Base-by-base conservation (phyloP, 1,140 invertebrate genomes). In the Papilio helenus region DNA sequence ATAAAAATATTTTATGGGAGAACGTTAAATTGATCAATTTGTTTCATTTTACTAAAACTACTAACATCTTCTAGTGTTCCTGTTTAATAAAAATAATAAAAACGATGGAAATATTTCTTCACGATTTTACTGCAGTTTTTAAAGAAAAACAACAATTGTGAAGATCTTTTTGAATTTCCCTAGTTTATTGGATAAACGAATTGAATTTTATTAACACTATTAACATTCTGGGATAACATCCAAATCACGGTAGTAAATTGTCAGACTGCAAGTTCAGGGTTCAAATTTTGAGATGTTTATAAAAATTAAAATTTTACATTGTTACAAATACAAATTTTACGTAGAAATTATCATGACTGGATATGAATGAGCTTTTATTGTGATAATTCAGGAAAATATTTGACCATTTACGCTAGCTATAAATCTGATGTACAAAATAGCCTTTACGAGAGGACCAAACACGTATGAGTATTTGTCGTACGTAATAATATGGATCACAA, bases 331-430 rank as follows among this genome's bases (percentile, higher is more conserved):
- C 26, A 61, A 61, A 34, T 0, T 65, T 12, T 65, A 14, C 26
- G 12, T 49, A 44, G 51, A 20, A 73, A 49, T 73, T 73, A 44
- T 73, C 72, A 26, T 46, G 0, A 73, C 51, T 4, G 39, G 42
- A 73, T 73, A 46, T 73, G 44, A 73, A 73, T 49, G 20, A 23
- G 39, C 3, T 73, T 34, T 73, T 73, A 73, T 73, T 73, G 72
- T 26, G 72, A 73, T 73, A 8, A n/a, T 74, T 26, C 39, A 46
- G 72, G 42, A 26, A 29, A 44, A 74, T 74, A 74, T 74, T n/a
- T 74, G 44, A 74, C 72, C 72, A 16, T 49, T 74, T 29, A 74
- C 72, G 72, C 44, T 20, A 29, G 44, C 72, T 46, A 74, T 74
- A 74, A 74, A 74, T 74, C 23, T 12, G 23, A 74, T 74, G 72